A percentile compares a stretch with the other conserved stretches of the same genome.
phyloP scores from a whole-genome alignment of 2,888 invertebrate genomes.

The Eretmocerus hayati region DNA sequence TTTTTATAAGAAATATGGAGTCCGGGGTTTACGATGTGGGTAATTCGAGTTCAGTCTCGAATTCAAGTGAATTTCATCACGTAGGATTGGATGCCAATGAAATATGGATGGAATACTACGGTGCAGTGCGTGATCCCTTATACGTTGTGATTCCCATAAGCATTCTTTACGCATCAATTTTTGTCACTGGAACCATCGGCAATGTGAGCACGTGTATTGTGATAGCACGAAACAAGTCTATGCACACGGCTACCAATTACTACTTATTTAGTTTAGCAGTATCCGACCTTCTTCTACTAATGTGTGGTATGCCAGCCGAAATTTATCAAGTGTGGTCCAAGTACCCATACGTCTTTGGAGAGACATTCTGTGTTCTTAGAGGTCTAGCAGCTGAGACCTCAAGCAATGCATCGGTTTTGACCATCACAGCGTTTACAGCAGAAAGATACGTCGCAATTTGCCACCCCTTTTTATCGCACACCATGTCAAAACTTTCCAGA shows the following conservation, averaged over 20 bases:
- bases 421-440: slow-evolving; percentile 64
- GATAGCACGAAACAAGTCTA: slow-evolving; percentile 56
- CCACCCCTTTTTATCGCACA: slow-evolving; percentile 65
- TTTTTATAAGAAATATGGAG: too few species aligned
- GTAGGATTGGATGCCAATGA: too few species aligned
- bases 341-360: slow-evolving; percentile 52
- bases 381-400: slow-evolving; percentile 53
- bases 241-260: slow-evolving; percentile 63
- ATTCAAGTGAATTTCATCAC: too few species aligned
- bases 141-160: slow-evolving; percentile 50
- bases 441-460: slow-evolving; percentile 67
- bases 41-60: too few species aligned
- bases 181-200: slow-evolving; percentile 55
- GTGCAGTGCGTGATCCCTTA: slow-evolving; percentile 42
- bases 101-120: slow-evolving; percentile 1
- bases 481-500: slow-evolving; percentile 79
- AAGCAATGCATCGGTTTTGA: slow-evolving; percentile 50
- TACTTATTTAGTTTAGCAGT: slow-evolving; percentile 59
- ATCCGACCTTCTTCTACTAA: slow-evolving; percentile 56
- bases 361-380: slow-evolving; percentile 52
- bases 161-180: slow-evolving; percentile 52
- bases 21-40: too few species aligned
- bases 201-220: slow-evolving; percentile 60
- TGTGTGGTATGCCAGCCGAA: slow-evolving; percentile 56
- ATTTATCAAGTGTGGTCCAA: slow-evolving; percentile 50